Evolutionary conservation across 1,140 invertebrate species (phyloP).

Genomic region (Sycophaga agraensis): DNA sequence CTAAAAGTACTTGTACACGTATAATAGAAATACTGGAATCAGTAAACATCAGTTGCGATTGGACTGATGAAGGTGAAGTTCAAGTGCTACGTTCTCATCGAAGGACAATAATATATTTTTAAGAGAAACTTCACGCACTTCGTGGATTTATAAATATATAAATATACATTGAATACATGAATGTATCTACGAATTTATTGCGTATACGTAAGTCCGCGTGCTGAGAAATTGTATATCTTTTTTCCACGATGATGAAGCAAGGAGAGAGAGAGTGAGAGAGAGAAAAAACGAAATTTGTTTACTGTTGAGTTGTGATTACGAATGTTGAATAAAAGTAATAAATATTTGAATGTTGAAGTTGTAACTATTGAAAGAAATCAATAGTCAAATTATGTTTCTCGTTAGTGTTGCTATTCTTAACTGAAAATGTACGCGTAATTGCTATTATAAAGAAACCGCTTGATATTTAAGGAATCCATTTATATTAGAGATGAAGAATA

Average conservation of each 20-base stretch:
- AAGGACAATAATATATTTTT: constrained; percentile 61
- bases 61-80: constrained; percentile 34
- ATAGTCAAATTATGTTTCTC: constrained; percentile 19
- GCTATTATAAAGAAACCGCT: background rate
- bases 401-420: constrained; percentile 18
- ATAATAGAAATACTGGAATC: constrained; percentile 5
- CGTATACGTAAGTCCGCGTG: constrained; percentile 38
- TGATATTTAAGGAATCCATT: constrained; percentile 6
- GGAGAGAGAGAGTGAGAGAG: background rate
- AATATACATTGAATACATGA: constrained; percentile 27
- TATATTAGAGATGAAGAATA: constrained; percentile 9
- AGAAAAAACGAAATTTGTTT: constrained; percentile 28
- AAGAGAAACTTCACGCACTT: constrained; percentile 37
- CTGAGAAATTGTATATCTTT: constrained; percentile 23
- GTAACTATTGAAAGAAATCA: constrained; percentile 5
- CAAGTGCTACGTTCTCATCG: constrained; percentile 56
- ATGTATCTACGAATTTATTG: constrained; percentile 40
- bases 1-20: constrained; percentile 15
- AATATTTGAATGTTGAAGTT: constrained; percentile 28
- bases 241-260: constrained; percentile 4
- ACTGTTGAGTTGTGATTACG: constrained; percentile 11
- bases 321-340: constrained; percentile 13
- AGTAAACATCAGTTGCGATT: constrained; percentile 5
- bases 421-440: background rate
- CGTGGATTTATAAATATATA: constrained; percentile 25